Evolutionary conservation across 2,888 invertebrate genomes (phyloP).

Genomic region (Chrysina gloriosa): DNA sequence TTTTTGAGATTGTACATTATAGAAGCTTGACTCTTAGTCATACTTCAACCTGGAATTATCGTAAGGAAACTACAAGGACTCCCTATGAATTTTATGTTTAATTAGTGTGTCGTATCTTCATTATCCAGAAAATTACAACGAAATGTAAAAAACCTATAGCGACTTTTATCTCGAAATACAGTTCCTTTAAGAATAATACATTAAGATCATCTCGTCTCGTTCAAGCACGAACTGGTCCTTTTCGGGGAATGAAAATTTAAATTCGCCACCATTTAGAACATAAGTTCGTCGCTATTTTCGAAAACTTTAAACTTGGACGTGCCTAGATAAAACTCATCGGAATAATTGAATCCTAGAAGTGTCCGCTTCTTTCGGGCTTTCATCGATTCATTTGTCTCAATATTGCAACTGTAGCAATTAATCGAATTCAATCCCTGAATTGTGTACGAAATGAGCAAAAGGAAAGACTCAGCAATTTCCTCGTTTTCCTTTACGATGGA

Average conservation of each 20-base stretch:
- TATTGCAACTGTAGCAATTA: constrained; percentile 19
- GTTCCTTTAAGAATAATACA: too few species aligned
- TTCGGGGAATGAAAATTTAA: constrained; percentile 7
- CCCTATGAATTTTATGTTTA: not conserved
- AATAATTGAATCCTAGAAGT: constrained; percentile 13
- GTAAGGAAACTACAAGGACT: too few species aligned
- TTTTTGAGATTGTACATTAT: too few species aligned
- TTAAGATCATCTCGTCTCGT: not conserved
- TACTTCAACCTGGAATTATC: too few species aligned
- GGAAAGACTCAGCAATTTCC: not conserved
- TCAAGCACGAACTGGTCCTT: not conserved
- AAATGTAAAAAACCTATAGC: not conserved
- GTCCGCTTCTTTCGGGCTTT: not conserved
- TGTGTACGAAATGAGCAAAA: not conserved
- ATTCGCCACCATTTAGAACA: not conserved
- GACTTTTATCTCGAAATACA: not conserved
- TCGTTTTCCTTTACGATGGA: not conserved
- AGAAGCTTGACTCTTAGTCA: too few species aligned
- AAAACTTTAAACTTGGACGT: constrained; percentile 16
- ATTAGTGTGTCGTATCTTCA: not conserved
- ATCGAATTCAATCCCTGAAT: constrained; percentile 5
- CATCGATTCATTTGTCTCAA: constrained; percentile 2
- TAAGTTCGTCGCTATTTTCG: not conserved
- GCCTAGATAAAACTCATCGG: not conserved
- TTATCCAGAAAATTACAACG: not conserved